phyloP scores from a whole-genome alignment of 2,888 invertebrate genomes.

The Ophion ellenae region DNA sequence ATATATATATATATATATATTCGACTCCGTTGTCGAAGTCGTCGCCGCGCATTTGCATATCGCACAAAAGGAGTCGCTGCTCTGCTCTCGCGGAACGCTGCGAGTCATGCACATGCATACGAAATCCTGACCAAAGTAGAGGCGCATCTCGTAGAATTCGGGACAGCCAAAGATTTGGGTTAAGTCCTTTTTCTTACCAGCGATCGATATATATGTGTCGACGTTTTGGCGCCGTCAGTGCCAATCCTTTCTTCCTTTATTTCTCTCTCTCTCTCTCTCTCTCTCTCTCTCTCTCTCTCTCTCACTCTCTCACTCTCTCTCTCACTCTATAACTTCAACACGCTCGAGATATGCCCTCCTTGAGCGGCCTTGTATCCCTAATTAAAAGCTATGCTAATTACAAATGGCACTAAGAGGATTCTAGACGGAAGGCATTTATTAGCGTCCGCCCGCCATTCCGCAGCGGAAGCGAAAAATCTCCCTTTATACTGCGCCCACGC shows the following conservation, averaged over 20 bases:
- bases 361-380: conserved; percentile 63
- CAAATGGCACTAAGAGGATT: conserved; percentile 63
- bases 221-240: conserved; percentile 19
- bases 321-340: conserved; percentile 26
- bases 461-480: conserved; percentile 37
- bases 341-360: conserved; percentile 27
- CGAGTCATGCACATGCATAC: not conserved
- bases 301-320: not conserved
- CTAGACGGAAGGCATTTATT: conserved; percentile 63
- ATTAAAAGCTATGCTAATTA: conserved; percentile 68
- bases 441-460: conserved; percentile 25
- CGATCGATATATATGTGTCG: not conserved
- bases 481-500: not conserved
- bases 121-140: not conserved
- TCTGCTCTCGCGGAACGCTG: conserved; percentile 4
- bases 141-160: conserved; percentile 1
- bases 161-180: not conserved
- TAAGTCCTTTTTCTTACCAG: not conserved
- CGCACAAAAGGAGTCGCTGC: conserved; percentile 50
- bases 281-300: too few species aligned
- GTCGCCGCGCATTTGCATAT: conserved; percentile 60
- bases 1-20: not conserved
- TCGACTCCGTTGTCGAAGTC: conserved; percentile 36
- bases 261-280: conserved; percentile 5
- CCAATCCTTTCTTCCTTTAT: not conserved